Evolutionary conservation across 2,797 vertebrate genomes (phyloP).

Genomic region (Epinephelus malabaricus): DNA sequence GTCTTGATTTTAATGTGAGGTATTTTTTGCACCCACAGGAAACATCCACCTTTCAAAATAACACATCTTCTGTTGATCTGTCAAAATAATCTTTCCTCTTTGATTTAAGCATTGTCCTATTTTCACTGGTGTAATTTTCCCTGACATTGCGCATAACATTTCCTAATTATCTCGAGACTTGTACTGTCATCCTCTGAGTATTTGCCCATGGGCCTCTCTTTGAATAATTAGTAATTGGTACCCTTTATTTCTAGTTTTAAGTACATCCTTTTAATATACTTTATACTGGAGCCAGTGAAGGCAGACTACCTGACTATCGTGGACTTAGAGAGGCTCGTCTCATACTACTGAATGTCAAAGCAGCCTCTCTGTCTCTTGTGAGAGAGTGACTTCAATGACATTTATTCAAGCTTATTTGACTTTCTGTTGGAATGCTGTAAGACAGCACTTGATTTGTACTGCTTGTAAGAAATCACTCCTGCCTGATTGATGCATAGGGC

Average conservation of each 20-base stretch:
- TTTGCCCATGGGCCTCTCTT: slow-evolving; percentile 30
- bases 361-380: slow-evolving; percentile 22
- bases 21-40: background rate
- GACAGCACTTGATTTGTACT: slow-evolving; percentile 44
- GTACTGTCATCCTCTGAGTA: slow-evolving; percentile 11
- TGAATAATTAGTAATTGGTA: slow-evolving; percentile 43
- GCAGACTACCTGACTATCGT: background rate
- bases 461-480: slow-evolving; percentile 41
- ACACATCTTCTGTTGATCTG: background rate
- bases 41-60: slow-evolving; percentile 20
- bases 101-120: slow-evolving; percentile 18
- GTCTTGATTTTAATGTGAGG: background rate
- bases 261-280: slow-evolving; percentile 21
- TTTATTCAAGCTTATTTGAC: slow-evolving; percentile 60
- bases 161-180: slow-evolving; percentile 28
- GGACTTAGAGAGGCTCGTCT: slow-evolving; percentile 22
- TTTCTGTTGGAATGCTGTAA: slow-evolving; percentile 31
- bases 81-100: slow-evolving; percentile 18
- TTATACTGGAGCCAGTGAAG: background rate
- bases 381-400: slow-evolving; percentile 44
- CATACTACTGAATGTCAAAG: slow-evolving; percentile 38
- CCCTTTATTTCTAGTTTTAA: slow-evolving; percentile 39
- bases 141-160: slow-evolving; percentile 30
- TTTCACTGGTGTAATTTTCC: slow-evolving; percentile 27
- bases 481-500: slow-evolving; percentile 30